Base-by-base conservation (phyloP, 2,797 vertebrate species). In the Myripristis jacobus region DNA sequence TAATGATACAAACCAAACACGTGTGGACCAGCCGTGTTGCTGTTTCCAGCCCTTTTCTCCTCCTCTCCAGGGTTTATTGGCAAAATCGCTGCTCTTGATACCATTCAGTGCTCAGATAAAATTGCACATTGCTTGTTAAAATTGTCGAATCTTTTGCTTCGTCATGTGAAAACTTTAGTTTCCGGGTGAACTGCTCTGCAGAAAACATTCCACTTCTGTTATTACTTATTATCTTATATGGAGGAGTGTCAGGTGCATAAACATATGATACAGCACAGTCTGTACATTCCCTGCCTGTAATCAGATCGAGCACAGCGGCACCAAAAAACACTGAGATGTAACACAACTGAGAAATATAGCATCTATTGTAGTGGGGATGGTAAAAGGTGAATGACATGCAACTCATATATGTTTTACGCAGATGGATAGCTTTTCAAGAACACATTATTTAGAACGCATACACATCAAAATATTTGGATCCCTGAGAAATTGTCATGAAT, bases 341-440 rank as follows among this genome's bases (percentile, higher is more conserved):
- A 36, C 8, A 9, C 6, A 36, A 9, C 34, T 7, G 54, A 21
- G 56, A 75, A 68, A 70, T n/a, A n/a, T n/a, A n/a, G 71, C 46
- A 10, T 47, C n/a, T n/a, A n/a, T n/a, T n/a, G 43, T 71, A 44
- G 55, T 18, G 43, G 63, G 65, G 58, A 61, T 74, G 69, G 48
- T 64, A 79, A 82, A 77, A 61, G 69, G 66, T 41, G 86, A 78
- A 81, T 77, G 83, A 84, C 77, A 82, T 77, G 6, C 3, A 3
- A 3, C 27, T 3, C 6, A 3, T 29, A 3, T 29, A 29, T 6
- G 27, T 29, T 29, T 3, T 6, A 29, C 27, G 3, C 27, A 29
- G 27, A 6, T 29, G 27, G n/a, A 29, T 29, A 29, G 3, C 6
- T 29, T 29, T 29, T 29, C 3, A 29, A 29, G 27, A 29, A 29